Evolutionary conservation across 2,888 invertebrate genomes (phyloP), one percentile per base, ranked within the genome.

Genomic region (Cremastobaeus sp.): DNA sequence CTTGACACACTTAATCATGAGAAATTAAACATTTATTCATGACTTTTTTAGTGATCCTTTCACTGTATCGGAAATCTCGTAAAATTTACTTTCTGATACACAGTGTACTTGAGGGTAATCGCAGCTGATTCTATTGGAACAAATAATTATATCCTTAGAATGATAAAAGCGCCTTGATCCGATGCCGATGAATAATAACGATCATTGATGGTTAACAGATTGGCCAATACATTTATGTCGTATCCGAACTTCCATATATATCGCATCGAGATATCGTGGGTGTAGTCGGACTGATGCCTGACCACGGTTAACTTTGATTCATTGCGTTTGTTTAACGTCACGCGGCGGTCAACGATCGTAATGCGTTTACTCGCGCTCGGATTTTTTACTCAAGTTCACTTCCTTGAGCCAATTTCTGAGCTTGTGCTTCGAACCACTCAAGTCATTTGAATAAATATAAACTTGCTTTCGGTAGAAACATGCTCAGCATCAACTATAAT

Each of bases 231-330:
- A 54, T 59, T 68, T 41, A 54, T 52, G 50, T 39, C 37, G 41
- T 37, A 54, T 41, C 35, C 39, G 41, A 60, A 55, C 54, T 30
- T 66, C 47, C 66, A 62, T 60, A 68, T 68, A 55, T 54, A 52
- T 48, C 62, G 62, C 54, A 47, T 59, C 76, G 55, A 41, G 74
- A 60, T 73, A 69, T 82, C 83, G 85, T 84, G 84, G 85, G 84
- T 85, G 81, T 80, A 79, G 78, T 78, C 77, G 74, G 78, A 78
- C 81, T 79, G 78, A 82, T 84, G 81, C 84, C 85, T 85, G 85
- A 86, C 85, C 85, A 85, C 80, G 80, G 85, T 84, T 84, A 86
- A 85, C 85, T 82, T 85, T 83, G 84, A 85, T 84, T 85, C 84
- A 82, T 80, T 81, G 82, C 81, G 83, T 83, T 85, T 83, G 82